Evolutionary conservation across 2,888 invertebrate genomes (phyloP).

Genomic region (Hydroisotoma schaefferi): DNA sequence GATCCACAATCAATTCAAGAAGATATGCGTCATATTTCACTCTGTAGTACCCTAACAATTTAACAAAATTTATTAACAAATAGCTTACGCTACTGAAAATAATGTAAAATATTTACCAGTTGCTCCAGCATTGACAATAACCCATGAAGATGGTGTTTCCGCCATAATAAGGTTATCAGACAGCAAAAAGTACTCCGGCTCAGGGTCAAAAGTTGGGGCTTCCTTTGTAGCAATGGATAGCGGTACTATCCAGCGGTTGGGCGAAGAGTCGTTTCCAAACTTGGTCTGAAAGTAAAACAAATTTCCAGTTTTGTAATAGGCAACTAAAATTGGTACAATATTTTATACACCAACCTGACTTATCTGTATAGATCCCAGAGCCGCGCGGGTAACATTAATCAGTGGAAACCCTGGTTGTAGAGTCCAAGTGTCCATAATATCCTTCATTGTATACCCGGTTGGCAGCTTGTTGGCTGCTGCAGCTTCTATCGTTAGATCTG

Average conservation of each 20-base stretch:
- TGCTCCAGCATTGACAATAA: conserved; percentile 26
- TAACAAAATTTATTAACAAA: not conserved
- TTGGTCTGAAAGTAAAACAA: not conserved
- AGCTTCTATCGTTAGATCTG: conserved; percentile 18
- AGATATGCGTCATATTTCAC: conserved; percentile 24
- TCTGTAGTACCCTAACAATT: conserved; percentile 24
- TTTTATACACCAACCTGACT: conserved; percentile 11
- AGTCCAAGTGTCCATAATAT: conserved; percentile 25
- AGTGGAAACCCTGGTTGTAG: conserved; percentile 24
- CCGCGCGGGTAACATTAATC: conserved; percentile 3
- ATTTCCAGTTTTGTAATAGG: not conserved
- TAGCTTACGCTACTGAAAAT: not conserved
- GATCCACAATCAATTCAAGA: conserved; percentile 13
- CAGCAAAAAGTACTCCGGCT: conserved; percentile 25
- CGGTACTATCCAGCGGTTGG: conserved; percentile 16
- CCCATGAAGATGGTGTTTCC: conserved; percentile 14
- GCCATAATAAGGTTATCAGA: conserved; percentile 2
- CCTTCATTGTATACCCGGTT: conserved; percentile 6
- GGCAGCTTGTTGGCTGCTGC: conserved; percentile 12
- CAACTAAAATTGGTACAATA: not conserved
- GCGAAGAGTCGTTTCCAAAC: not conserved
- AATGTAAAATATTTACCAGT: conserved; percentile 10
- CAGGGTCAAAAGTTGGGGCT: conserved; percentile 21
- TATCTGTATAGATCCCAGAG: conserved; percentile 1
- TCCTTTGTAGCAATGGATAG: conserved; percentile 18